Conservation (phyloP, 2,888 invertebrate species). For the Erebia aethiops region DNA sequence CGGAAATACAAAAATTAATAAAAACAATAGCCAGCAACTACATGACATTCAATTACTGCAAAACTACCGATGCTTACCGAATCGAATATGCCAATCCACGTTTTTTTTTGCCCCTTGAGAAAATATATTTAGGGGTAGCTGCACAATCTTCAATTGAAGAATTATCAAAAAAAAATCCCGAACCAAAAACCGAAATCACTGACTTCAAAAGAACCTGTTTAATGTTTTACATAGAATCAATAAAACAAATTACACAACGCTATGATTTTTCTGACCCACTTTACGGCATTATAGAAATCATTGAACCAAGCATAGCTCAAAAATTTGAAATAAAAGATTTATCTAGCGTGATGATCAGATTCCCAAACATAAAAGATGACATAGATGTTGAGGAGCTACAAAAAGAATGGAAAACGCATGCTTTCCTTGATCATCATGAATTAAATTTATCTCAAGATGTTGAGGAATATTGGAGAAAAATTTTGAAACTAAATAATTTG, state of each 20-base stretch:
- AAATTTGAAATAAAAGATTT: neutral
- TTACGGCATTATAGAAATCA: neutral
- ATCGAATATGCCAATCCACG: constrained; percentile 1
- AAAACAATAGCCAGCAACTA: neutral
- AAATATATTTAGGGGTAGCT: constrained; percentile 1
- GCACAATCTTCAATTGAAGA: neutral
- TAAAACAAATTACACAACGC: neutral
- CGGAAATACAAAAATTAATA: neutral
- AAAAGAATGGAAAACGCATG: neutral
- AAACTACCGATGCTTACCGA: neutral
- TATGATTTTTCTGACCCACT: neutral
- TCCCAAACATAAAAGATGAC: neutral
- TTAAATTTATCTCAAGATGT: neutral
- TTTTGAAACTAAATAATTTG: neutral
- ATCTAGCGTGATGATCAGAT: neutral
- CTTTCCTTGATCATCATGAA: neutral
- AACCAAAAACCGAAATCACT: constrained; percentile 1
- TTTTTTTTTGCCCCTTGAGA: constrained; percentile 4
- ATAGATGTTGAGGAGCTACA: neutral
- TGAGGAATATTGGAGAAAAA: neutral
- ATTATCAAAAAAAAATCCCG: neutral
- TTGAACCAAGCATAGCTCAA: neutral
- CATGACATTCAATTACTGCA: neutral
- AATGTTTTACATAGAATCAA: neutral
- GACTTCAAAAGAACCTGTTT: neutral